Base-by-base conservation (phyloP, 2,797 vertebrate genomes). In the Labroides dimidiatus region DNA sequence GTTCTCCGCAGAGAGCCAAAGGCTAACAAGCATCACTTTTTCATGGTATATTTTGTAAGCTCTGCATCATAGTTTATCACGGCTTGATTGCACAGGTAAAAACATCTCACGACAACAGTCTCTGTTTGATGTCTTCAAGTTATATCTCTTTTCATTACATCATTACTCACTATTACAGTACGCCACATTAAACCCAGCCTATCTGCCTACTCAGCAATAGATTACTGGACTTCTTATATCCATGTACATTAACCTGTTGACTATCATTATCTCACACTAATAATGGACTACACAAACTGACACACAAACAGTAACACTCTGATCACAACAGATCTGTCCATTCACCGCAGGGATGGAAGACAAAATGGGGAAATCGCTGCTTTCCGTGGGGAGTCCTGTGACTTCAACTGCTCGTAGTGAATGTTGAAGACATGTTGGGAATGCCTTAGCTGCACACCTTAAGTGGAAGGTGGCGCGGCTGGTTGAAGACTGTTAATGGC, bases 61-160 rank as follows among this genome's bases (percentile, higher is more conserved):
- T 87, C 77, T 54, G 89, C 90, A 70, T 90, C 85, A 33, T 89
- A 83, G 80, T 86, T 89, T 89, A 90, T 91, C 82, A 77, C 14
- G 53, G 92, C 91, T 93, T 92, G 78, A 85, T 89, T 89, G 90
- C 91, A 90, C 91, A 83, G 79, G 81, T 88, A 61, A 84, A 27
- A 84, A 75, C 69, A 73, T 83, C 83, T 84, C 75, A 93, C 90
- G 91, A 94, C 80, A 90, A 93, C 91, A 92, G 92, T 93, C 86
- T 94, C 83, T 93, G 93, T 94, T 94, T 82, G 92, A 93, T 83
- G 69, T 83, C 82, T 73, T 39, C 85, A 57, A 87, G 72, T 58
- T 90, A 81, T 89, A 81, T 84, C 77, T 61, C 72, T 74, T 64
- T 66, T 64, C 68, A 52, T 78, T 77, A 45, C 69, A 72, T 68